Conservation (phyloP, 2,113 vertebrate genomes). For the Nannospalax galili region DNA sequence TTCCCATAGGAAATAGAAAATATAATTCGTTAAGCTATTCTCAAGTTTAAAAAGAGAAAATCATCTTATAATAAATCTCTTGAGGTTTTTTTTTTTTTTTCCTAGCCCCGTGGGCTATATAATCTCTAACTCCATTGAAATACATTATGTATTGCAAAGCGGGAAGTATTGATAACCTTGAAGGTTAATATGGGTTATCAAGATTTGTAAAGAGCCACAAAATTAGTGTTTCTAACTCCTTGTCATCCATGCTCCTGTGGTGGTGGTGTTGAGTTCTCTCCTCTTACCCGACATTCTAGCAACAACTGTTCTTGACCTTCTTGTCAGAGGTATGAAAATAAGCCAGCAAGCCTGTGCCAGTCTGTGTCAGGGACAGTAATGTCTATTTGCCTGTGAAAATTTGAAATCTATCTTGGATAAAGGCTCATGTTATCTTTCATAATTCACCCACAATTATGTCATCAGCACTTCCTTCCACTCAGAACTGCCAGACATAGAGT, state of each 20-base stretch:
- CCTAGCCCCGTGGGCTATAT: no score
- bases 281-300: conserved; percentile 24
- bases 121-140: neutral
- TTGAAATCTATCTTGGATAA: conserved; percentile 58
- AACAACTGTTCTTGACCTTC: neutral
- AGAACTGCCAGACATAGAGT: conserved; percentile 49
- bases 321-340: neutral
- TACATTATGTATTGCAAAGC: neutral
- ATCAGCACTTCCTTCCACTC: conserved; percentile 54
- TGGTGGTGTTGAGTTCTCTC: neutral
- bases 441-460: conserved; percentile 77
- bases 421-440: conserved; percentile 61
- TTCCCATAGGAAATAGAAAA: neutral
- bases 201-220: neutral
- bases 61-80: neutral
- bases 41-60: neutral
- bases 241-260: neutral
- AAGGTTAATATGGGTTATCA: neutral
- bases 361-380: neutral
- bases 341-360: neutral
- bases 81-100: no score
- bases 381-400: conserved; percentile 37
- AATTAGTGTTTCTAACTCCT: neutral
- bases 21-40: neutral
- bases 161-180: neutral